Base-by-base conservation (phyloP, 23 tunicate species). In the Styela clava region DNA sequence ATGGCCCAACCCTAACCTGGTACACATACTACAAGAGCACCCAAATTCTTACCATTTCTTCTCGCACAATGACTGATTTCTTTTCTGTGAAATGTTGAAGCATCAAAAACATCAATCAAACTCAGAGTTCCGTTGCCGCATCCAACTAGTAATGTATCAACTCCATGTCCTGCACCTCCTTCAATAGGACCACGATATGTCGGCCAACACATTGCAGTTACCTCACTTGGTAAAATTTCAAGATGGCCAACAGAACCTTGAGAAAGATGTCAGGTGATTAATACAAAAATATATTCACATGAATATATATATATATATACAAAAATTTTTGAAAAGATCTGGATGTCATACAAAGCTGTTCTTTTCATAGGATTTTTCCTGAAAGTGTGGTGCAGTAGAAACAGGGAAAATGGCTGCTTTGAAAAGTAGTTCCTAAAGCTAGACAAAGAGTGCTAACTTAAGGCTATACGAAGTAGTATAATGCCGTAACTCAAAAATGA, bases 121-220 rank as follows among this genome's bases (percentile, higher is more conserved):
- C 81, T 83, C 2, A 92, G 83, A 16, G 85, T 37, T 18, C 97
- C 97, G 62, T 82, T 81, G 34, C 63, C 33, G 27, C 86, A 31
- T 12, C 97, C 97, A 68, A 87, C 82, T 68, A 92, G 36, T 16
- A 92, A 69, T 7, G 91, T 51, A 35, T 92, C 97, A 16, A 87
- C 28, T 2, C 89, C 95, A 12, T 79, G 82, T 23, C 95, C 95
- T 25, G 89, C 86, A 36, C 84, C 79, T 61, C 95, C 95, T 61
- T 81, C 97, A 23, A 83, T 86, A 63, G 77, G 70, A 18, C 94
- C 90, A 22, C 78, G 78, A 22, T 82, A 52, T 20, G 21, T 33
- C 25, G 97, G 97, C 92, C 92, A 92, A 29, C 84, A 68, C 65
- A 86, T 62, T 7, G 80, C 80, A 27, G 97, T 87, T 33, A 92